Conservation (phyloP, 35 echinoderm and acorn worm genomes). For the Acanthaster planci region DNA sequence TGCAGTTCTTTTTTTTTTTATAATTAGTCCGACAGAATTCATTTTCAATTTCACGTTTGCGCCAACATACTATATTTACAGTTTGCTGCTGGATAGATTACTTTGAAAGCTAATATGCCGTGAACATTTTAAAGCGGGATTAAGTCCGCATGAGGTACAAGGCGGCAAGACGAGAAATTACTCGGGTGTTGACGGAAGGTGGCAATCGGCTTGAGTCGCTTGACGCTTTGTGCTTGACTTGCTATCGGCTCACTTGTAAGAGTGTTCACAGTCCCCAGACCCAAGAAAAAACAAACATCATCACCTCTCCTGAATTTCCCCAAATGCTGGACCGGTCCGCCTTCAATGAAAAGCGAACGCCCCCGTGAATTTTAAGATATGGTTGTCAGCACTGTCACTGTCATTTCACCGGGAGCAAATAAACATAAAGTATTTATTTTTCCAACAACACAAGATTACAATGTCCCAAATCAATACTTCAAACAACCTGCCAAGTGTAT, state of each 20-base stretch:
- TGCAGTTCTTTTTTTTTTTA: no score
- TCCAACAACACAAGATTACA: no score
- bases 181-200: constrained; percentile 12
- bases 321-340: background rate
- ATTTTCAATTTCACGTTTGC: no score
- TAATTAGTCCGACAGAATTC: no score
- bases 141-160: background rate
- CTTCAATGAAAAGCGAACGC: background rate
- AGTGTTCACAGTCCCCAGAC: no score
- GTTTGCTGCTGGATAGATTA: background rate
- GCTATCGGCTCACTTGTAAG: background rate
- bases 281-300: background rate
- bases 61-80: no score
- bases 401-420: no score
- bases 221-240: constrained; percentile 1
- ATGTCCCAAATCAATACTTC: no score
- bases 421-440: no score
- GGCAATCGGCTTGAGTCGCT: background rate
- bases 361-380: background rate
- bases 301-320: background rate
- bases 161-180: background rate
- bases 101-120: background rate
- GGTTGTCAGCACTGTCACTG: no score
- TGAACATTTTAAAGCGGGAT: constrained; percentile 8
- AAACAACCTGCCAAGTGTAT: no score